phyloP scores from a whole-genome alignment of 2,888 invertebrate genomes.

The Nymphalis c-album region DNA sequence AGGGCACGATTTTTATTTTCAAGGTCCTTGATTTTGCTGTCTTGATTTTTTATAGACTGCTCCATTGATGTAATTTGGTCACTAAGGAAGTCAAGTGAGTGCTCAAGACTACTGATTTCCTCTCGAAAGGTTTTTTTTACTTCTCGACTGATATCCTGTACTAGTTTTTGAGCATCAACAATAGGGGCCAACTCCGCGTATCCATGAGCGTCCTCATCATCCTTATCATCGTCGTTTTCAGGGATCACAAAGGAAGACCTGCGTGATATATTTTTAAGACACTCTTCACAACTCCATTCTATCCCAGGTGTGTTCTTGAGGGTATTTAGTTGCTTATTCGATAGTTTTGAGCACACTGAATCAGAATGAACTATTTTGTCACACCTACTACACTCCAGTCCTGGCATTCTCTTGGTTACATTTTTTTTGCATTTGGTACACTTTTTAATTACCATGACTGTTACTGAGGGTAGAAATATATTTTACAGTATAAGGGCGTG shows the following conservation, averaged over 20 bases:
- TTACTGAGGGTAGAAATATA: no score
- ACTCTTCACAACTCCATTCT: slow-evolving; percentile 37
- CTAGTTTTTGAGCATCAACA: slow-evolving; percentile 30
- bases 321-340: slow-evolving; percentile 34
- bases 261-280: background rate
- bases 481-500: no score
- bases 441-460: background rate
- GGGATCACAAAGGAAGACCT: slow-evolving; percentile 27
- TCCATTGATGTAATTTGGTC: slow-evolving; percentile 8
- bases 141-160: background rate
- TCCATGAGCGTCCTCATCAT: slow-evolving; percentile 16
- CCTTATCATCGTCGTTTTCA: slow-evolving; percentile 27
- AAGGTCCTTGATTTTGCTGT: slow-evolving; percentile 24
- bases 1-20: slow-evolving; percentile 40
- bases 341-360: slow-evolving; percentile 31
- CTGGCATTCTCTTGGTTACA: slow-evolving; percentile 35
- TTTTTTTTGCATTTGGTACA: slow-evolving; percentile 21
- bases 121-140: background rate
- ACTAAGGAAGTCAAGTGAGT: no score
- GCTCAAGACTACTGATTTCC: no score
- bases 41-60: no score
- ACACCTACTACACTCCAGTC: slow-evolving; percentile 40
- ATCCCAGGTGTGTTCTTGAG: slow-evolving; percentile 3
- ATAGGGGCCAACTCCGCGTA: background rate
- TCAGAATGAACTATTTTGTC: slow-evolving; percentile 38